Percentiles rank a stretch among this genome's conserved stretches.
Conservation (phyloP, 92 coral and sea anemone species). For the Porites cylindrica region DNA sequence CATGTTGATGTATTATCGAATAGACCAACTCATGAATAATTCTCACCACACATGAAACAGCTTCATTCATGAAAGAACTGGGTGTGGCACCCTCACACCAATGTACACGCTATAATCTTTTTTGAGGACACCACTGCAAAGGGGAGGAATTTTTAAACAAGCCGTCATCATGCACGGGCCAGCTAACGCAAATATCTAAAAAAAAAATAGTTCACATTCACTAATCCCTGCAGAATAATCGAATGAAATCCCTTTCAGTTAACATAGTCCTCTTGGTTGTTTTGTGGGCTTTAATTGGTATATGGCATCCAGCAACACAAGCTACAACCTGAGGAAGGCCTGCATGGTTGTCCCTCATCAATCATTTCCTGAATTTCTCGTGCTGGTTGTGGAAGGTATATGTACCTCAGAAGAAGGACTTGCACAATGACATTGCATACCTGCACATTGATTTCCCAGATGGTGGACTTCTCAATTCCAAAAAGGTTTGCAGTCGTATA, state of each 20-base stretch:
- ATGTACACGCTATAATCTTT: neutral
- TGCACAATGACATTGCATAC: constrained; percentile 45
- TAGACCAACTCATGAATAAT: no score
- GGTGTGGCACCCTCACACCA: constrained; percentile 45
- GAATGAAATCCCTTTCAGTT: constrained; percentile 53
- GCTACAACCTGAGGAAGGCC: constrained; percentile 47
- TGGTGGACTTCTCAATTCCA: constrained; percentile 59
- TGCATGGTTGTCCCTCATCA: constrained; percentile 19
- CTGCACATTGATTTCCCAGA: constrained; percentile 33
- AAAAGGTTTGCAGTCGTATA: constrained; percentile 53
- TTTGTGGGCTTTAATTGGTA: constrained; percentile 31
- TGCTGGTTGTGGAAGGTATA: constrained; percentile 13
- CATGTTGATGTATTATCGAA: no score
- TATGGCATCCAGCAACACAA: constrained; percentile 54
- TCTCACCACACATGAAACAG: no score
- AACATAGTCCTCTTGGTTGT: constrained; percentile 41
- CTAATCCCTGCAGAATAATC: constrained; percentile 53
- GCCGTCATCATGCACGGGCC: constrained; percentile 56
- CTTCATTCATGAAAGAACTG: constrained; percentile 22
- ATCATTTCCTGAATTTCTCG: constrained; percentile 25
- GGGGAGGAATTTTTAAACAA: constrained; percentile 30
- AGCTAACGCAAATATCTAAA: constrained; percentile 53
- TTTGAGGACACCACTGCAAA: neutral
- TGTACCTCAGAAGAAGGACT: constrained; percentile 23
- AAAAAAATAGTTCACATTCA: constrained; percentile 38